A percentile compares a stretch with the other conserved stretches of the same genome.
Conservation (phyloP, 1,140 invertebrate species). For the Himalopsyche phryganea region DNA sequence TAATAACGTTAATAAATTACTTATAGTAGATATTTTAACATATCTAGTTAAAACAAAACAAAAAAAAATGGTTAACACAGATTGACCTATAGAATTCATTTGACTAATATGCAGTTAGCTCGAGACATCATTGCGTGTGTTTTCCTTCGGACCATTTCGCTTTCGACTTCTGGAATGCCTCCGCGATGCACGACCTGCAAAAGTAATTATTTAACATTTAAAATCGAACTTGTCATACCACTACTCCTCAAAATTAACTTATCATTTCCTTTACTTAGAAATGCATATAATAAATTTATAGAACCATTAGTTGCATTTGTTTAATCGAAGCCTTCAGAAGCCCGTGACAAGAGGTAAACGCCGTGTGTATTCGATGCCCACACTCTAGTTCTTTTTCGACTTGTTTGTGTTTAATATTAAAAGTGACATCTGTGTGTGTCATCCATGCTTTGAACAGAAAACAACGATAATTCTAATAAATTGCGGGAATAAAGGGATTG, state of each 20-base stretch:
- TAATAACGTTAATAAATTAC: too few species aligned
- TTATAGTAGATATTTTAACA: too few species aligned
- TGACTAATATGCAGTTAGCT: background rate
- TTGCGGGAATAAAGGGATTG: too few species aligned
- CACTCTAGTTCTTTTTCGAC: too few species aligned
- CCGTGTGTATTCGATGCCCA: background rate
- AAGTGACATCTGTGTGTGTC: too few species aligned
- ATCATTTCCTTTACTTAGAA: background rate
- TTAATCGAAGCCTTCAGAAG: background rate
- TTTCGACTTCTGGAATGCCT: slow-evolving; percentile 62
- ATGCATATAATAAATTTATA: background rate
- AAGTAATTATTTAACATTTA: background rate
- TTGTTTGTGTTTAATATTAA: too few species aligned
- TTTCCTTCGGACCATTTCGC: slow-evolving; percentile 44
- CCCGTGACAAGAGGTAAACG: background rate
- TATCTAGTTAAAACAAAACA: too few species aligned
- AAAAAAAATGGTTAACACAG: too few species aligned
- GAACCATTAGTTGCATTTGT: background rate
- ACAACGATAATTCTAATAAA: too few species aligned
- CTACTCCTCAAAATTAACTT: slow-evolving; percentile 1
- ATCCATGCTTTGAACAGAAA: too few species aligned
- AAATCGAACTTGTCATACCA: background rate
- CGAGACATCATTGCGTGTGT: slow-evolving; percentile 8
- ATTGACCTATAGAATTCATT: background rate
- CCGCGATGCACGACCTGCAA: slow-evolving; percentile 59